Evolutionary conservation across 2,113 vertebrate species (phyloP).

Genomic region (Scartelaos histophorus): DNA sequence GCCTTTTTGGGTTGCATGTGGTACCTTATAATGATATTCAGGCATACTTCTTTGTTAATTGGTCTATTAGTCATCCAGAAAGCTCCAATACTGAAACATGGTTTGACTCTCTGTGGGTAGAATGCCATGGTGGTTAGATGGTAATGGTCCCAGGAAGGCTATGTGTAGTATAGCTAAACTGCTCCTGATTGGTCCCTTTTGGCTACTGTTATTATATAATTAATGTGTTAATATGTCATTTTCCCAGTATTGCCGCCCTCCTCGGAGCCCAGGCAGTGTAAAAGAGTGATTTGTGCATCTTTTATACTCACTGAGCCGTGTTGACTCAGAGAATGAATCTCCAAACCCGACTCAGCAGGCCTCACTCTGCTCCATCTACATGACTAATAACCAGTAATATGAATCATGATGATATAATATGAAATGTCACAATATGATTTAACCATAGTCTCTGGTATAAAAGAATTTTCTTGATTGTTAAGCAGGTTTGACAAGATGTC

Average conservation of each 20-base stretch:
- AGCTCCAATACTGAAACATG: background rate
- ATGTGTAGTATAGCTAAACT: background rate
- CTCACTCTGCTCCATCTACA: conserved; percentile 45
- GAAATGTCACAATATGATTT: conserved; percentile 15
- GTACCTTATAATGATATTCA: too few relatives aligned
- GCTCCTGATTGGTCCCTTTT: background rate
- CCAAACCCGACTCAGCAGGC: conserved; percentile 43
- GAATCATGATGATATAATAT: conserved; percentile 46
- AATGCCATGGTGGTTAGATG: background rate
- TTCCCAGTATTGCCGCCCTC: background rate
- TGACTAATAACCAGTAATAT: conserved; percentile 60
- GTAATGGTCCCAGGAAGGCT: background rate
- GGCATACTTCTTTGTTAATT: background rate
- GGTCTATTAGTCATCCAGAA: background rate
- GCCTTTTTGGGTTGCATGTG: too few relatives aligned
- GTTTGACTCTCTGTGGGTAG: background rate
- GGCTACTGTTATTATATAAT: background rate
- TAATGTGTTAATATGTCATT: background rate
- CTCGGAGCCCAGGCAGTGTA: conserved; percentile 3
- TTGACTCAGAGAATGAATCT: conserved; percentile 43
- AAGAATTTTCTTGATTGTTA: background rate
- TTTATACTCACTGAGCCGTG: conserved; percentile 34
- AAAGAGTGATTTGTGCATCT: conserved; percentile 42
- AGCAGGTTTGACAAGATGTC: background rate
- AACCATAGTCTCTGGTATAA: background rate